Conservation (phyloP, 2,888 invertebrate genomes). For the Onchidella celtica region DNA sequence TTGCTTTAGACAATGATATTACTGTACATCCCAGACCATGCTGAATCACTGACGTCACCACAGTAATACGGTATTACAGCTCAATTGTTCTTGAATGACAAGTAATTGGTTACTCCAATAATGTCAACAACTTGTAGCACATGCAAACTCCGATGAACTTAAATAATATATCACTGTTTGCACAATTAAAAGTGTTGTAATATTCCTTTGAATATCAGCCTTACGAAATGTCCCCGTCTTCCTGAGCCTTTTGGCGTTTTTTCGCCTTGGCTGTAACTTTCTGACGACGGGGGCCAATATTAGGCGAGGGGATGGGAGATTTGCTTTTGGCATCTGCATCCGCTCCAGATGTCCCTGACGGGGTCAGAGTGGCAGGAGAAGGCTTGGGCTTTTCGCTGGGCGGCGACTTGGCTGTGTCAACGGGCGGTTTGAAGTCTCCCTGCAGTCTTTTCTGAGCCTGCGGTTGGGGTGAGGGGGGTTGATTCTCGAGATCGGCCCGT, state of each 20-base stretch:
- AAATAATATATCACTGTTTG: too few species aligned
- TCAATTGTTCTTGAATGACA: not conserved
- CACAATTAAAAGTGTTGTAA: too few species aligned
- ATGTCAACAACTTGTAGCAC: not conserved
- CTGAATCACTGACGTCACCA: not conserved
- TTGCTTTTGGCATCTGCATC: not conserved
- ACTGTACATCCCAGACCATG: not conserved
- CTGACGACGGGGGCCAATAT: constrained; percentile 62
- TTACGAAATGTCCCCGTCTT: constrained; percentile 40
- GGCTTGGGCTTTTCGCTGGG: not conserved
- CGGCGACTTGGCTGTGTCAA: not conserved
- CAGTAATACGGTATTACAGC: not conserved
- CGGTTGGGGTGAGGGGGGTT: not conserved
- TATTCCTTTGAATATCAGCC: too few species aligned
- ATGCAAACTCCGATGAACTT: too few species aligned
- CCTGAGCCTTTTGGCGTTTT: constrained; percentile 70
- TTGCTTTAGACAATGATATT: not conserved
- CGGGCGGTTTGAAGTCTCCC: not conserved
- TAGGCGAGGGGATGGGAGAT: constrained; percentile 55
- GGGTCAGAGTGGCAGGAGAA: not conserved
- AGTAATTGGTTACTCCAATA: not conserved
- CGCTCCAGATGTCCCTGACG: constrained; percentile 5
- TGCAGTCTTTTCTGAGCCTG: not conserved
- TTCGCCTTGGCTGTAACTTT: constrained; percentile 73
- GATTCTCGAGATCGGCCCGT: constrained; percentile 46